Base-by-base conservation (phyloP, 1,140 invertebrate genomes). In the Mamestra configurata region DNA sequence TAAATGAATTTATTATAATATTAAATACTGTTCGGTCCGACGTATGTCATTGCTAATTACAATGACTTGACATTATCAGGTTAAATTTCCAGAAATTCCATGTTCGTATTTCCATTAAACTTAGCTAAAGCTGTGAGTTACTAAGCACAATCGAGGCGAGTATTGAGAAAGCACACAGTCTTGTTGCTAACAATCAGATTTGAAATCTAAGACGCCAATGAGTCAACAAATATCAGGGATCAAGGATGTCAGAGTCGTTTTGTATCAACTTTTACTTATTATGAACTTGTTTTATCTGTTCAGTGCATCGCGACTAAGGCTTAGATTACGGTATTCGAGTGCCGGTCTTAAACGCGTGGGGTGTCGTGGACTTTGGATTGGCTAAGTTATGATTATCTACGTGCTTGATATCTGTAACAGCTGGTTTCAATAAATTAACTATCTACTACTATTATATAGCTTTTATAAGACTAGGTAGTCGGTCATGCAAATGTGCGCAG, bases 181-280 rank as follows among this genome's bases (percentile, higher is more conserved):
- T 31, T 35, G 68, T 71, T 71, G 10, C n/a, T 40, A 51, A 53
- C 68, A 51, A 71, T 71, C 68, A 15, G 49, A 71, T 20, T 31
- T 43, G 46, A 71, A 51, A 71, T 71, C 68, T 71, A 15, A 71
- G 68, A 27, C 68, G 37, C 46, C 49, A 71, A 53, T 71, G 68
- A 71, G 24, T 71, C 68, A 53, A 71, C 68, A 53, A 71, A 71
- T 71, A 71, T 51, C 68, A 53, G 49, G 51, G 43, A 71, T 71
- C 66, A 70, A 53, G 68, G 22, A 71, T 71, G 46, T 53, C 68
- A 70, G 5, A 49, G 66, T 49, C 22, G 40, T 49, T 70, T 70
- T 70, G 66, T 70, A 70, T 70, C 66, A 49, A 70, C 37, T 70
- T 46, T 70, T 46, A 49, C 40, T 70, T 66, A 66, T 11, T 59